Base-by-base conservation (phyloP, 2,113 vertebrate species). In the Myocastor coypus region DNA sequence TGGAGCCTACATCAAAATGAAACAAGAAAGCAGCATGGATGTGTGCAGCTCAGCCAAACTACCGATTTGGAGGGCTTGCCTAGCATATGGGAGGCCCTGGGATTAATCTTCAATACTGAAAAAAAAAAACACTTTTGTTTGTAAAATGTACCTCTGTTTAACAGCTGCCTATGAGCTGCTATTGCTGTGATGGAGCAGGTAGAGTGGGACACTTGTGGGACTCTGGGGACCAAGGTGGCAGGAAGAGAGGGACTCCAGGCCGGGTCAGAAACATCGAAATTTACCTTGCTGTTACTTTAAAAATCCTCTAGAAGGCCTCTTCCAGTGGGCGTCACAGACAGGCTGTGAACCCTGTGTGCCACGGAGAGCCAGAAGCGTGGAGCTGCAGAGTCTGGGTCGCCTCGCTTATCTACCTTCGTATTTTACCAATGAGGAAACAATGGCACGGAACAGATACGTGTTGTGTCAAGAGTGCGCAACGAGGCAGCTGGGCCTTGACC, bases 401-500 rank as follows among this genome's bases (percentile, higher is more conserved):
- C 69, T 92, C 13, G 26, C 3, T 77, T 57, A 19, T 40, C 37
- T 22, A 42, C 17, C 16, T 12, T 52, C 28, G 94, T 34, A 64
- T 69, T 86, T 92, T 66, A 61, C 8, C 73, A 66, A 89, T 17
- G 52, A 92, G 64, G 87, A 93, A 81, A 93, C 9, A 34, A 93
- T 64, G 63, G 55, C 32, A 22, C 20, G 66, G 83, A 46, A 73
- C 87, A 66, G 46, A 80, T 28, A 83, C 20, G 10, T 0, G 7
- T 11, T 55, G 50, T 55, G 28, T 63, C 28, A 30, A 87, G 69
- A 30, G 8, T 80, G 34, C 1, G 52, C n/a, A 83, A 42, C 42
- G 46, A 4, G 20, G 7, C 34, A 84, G 42, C 28, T 83, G 69
- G 63, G 61, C 13, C 69, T 50, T 30, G 63, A 95, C 75, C 32